These are phyloP conservation scores for Quiscalus mexicanus DNA, from an alignment of 2,113 vertebrate species.

Conservation along the genomic window DNA sequence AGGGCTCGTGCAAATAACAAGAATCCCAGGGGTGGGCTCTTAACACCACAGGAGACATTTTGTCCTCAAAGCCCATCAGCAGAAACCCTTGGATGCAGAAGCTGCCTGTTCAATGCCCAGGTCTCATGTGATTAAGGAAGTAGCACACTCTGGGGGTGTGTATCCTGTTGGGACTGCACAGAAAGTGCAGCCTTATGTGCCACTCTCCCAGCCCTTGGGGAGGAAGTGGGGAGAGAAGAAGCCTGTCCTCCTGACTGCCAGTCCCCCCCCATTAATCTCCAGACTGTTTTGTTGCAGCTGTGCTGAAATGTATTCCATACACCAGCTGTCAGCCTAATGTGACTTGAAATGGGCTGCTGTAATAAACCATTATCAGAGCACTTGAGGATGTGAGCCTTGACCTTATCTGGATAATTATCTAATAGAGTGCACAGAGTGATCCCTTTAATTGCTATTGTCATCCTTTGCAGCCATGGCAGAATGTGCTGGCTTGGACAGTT, in stretches of 20 bases:
- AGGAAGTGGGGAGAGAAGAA: neutral
- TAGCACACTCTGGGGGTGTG: accelerated
- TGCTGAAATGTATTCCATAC: constrained; percentile 42
- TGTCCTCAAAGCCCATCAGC: neutral
- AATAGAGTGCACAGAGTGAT: constrained; percentile 37
- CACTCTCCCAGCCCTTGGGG: neutral
- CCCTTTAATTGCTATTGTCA: constrained; percentile 57
- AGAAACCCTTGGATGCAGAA: neutral
- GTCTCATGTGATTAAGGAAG: neutral
- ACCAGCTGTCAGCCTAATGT: constrained; percentile 51
- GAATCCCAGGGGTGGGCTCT: neutral
- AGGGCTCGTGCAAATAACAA: neutral
- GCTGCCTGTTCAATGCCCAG: neutral
- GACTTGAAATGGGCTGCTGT: constrained; percentile 57
- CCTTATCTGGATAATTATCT: constrained; percentile 68
- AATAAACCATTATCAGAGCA: constrained; percentile 61
- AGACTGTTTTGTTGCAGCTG: constrained; percentile 1
- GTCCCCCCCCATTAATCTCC: neutral
- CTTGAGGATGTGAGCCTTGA: constrained; percentile 61
- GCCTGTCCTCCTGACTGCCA: neutral
- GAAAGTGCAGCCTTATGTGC: neutral
- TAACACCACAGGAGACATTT: neutral
- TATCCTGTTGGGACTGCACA: neutral
- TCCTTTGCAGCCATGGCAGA: neutral
- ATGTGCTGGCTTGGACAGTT: neutral